Conservation (phyloP, 2,797 vertebrate genomes). For the Danionella dracula region DNA sequence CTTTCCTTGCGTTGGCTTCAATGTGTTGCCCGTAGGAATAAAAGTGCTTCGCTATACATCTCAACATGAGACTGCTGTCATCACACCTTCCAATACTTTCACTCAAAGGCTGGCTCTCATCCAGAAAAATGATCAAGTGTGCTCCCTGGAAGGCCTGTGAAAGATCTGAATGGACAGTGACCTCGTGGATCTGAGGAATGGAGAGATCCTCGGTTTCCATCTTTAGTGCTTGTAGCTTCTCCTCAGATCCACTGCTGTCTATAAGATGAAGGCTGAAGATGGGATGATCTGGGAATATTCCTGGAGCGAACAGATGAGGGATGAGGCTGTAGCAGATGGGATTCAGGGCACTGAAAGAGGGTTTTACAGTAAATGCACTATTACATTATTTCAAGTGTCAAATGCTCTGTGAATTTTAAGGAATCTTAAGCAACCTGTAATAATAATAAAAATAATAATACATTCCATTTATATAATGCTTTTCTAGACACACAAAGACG, state of each 20-base stretch:
- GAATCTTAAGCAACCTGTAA: no score
- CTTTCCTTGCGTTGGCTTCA: slow-evolving; percentile 66
- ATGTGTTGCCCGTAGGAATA: slow-evolving; percentile 72
- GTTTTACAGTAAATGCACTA: background rate
- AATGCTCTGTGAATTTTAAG: no score
- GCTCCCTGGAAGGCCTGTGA: slow-evolving; percentile 76
- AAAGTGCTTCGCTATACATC: slow-evolving; percentile 59
- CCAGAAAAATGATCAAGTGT: slow-evolving; percentile 77
- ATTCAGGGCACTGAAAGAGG: slow-evolving; percentile 70
- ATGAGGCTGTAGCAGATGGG: slow-evolving; percentile 71
- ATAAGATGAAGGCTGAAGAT: slow-evolving; percentile 79
- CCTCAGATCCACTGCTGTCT: slow-evolving; percentile 53
- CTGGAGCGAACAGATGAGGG: slow-evolving; percentile 71
- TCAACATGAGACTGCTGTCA: slow-evolving; percentile 47
- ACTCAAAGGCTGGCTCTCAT: slow-evolving; percentile 54
- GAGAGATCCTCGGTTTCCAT: slow-evolving; percentile 75
- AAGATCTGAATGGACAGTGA: slow-evolving; percentile 67
- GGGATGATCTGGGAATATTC: slow-evolving; percentile 66
- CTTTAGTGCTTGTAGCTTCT: slow-evolving; percentile 57
- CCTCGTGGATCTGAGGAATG: slow-evolving; percentile 61
- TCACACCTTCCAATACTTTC: slow-evolving; percentile 12
- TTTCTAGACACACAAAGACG: no score
- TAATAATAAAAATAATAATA: no score
- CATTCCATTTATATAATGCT: no score
- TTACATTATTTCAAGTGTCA: no score